These are phyloP conservation scores for Drosophila sturtevanti DNA, from an alignment of 1,140 invertebrate species.

Conservation along the genomic window DNA sequence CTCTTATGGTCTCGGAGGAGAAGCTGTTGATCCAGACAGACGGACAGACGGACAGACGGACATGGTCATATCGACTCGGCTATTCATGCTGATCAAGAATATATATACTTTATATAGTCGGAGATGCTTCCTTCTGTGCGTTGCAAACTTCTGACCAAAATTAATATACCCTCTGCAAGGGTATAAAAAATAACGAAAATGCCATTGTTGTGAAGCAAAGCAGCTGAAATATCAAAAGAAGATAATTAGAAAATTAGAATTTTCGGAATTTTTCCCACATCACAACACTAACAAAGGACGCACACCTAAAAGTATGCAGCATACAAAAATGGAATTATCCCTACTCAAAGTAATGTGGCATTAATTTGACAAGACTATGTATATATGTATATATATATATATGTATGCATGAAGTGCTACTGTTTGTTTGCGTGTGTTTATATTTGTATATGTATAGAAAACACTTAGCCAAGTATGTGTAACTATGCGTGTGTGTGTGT, in stretches of 20 bases:
- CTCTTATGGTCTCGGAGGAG: too few species aligned
- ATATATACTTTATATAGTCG: too few species aligned
- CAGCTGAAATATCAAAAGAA: not conserved
- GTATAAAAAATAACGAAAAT: too few species aligned
- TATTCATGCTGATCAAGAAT: too few species aligned
- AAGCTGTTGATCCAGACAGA: too few species aligned
- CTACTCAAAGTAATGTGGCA: conserved; percentile 20
- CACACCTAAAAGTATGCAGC: conserved; percentile 41
- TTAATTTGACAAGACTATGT: conserved; percentile 16
- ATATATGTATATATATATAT: conserved; percentile 3
- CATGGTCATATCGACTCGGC: too few species aligned
- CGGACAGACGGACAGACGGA: too few species aligned
- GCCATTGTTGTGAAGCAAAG: not conserved
- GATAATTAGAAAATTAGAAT: conserved; percentile 5
- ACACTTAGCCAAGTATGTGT: conserved; percentile 23
- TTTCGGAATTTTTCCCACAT: conserved; percentile 6
- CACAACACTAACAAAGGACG: conserved; percentile 16
- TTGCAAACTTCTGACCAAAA: too few species aligned
- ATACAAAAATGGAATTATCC: conserved; percentile 53
- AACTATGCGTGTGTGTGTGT: conserved; percentile 8
- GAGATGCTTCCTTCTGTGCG: too few species aligned
- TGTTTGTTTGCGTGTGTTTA: not conserved
- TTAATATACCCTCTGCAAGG: too few species aligned
- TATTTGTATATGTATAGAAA: not conserved
- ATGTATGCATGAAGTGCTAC: too few species aligned